phyloP scores from a whole-genome alignment of 1,140 invertebrate species.

The Thaumetopoea pityocampa region DNA sequence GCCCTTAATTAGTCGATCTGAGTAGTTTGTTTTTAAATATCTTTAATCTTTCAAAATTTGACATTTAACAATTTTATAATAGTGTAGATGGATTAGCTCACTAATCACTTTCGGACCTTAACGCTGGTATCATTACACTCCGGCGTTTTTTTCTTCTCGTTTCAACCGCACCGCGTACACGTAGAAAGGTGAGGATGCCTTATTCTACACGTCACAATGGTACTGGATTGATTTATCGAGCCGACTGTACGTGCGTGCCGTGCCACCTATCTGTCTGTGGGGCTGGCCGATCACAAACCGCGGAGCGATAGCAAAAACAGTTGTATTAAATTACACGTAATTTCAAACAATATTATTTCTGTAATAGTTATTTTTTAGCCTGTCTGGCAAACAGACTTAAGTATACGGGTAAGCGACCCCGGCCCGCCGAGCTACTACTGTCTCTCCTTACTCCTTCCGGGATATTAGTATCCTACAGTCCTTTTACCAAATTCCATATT shows the following conservation, averaged over 20 bases:
- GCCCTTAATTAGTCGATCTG: no score
- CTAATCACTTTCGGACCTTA: constrained; percentile 9
- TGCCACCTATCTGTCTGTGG: constrained; percentile 24
- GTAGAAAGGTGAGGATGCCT: constrained; percentile 29
- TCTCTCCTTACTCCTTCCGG: no score
- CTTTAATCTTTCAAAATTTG: no score
- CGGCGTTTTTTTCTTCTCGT: constrained; percentile 2
- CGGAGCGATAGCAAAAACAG: not conserved
- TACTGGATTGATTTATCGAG: constrained; percentile 49
- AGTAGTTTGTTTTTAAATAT: no score
- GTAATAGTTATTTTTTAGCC: no score
- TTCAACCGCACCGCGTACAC: constrained; percentile 5
- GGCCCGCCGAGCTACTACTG: no score
- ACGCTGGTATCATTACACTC: constrained; percentile 5
- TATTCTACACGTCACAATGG: constrained; percentile 40
- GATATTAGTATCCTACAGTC: no score
- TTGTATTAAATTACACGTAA: not conserved
- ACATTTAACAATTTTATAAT: no score
- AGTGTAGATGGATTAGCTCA: constrained; percentile 5
- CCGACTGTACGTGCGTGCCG: constrained; percentile 25
- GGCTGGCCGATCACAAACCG: constrained; percentile 30
- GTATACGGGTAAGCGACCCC: no score
- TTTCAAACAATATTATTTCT: no score
- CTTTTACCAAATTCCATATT: no score
- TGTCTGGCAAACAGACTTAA: no score